Base-by-base conservation (phyloP, 1,140 invertebrate species). In the Tetranychus cinnabarinus region DNA sequence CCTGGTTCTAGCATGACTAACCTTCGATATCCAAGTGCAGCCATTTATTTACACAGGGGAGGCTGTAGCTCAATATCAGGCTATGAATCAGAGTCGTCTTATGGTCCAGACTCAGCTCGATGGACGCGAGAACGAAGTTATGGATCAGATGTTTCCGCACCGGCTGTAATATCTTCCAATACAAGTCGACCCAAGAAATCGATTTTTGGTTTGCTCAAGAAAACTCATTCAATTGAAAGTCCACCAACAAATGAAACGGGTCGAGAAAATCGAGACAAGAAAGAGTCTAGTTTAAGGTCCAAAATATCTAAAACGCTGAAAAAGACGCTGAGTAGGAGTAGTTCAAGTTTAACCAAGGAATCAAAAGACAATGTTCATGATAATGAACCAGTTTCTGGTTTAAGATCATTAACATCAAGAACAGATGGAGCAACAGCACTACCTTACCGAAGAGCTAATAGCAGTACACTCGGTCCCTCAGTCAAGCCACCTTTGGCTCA, bases 191-290 rank as follows among this genome's bases (percentile, higher is more conserved):
- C 62, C 13, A 62, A 65, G 5, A 63, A 63, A 62, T 60, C 63
- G 6, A 52, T 66, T 2, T 60, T 67, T 1, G 65, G 63, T 55
- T 54, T 63, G 23, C 37, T 89, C 31, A 86, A 84, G 10, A 89
- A 88, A 75, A 86, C 85, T 1, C 79, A 82, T 42, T 86, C 82
- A 61, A 81, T 86, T 52, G 84, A 87, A 67, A 71, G 70, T 31
- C 63, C 66, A 10, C 47, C 59, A 37, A 72, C 69, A 48, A 64
- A 48, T 35, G 65, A 71, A 33, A 65, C 69, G 31, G 64, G 63
- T 54, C 69, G 67, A 23, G 61, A 71, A 65, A 68, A 35, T 35
- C 47, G 61, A 39, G 57, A 64, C 33, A 67, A 66, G 36, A 66
- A 67, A 23, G 65, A 67, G 36, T 60, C 63, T 58, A 67, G 63